Evolutionary conservation across 2,797 vertebrate genomes (phyloP).

Genomic region (Pangasius larnaudii): DNA sequence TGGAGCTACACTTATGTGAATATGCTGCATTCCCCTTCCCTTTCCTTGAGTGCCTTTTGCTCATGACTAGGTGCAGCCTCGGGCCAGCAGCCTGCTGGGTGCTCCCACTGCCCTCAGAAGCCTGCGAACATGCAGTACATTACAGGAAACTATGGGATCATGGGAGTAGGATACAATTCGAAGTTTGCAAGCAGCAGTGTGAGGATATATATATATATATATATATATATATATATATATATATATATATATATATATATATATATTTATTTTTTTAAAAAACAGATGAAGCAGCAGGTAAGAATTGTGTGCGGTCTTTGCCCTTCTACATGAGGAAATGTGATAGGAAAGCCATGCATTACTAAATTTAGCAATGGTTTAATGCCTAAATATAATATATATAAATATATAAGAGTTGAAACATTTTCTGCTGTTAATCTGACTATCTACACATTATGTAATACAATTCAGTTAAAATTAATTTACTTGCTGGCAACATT

Average conservation of each 20-base stretch:
- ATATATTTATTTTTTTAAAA: no score
- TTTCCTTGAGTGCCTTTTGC: constrained; percentile 33
- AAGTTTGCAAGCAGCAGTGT: background rate
- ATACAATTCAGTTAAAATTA: background rate
- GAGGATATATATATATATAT: no score
- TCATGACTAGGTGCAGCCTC: constrained; percentile 64
- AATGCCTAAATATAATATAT: background rate
- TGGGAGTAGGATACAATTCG: constrained; percentile 16
- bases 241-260: no score
- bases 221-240: background rate
- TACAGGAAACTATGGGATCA: constrained; percentile 22
- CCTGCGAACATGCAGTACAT: constrained; percentile 15
- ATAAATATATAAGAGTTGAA: background rate
- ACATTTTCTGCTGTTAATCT: background rate
- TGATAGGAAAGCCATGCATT: background rate
- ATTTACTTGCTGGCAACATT: background rate
- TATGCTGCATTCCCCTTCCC: constrained; percentile 59
- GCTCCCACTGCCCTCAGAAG: constrained; percentile 34
- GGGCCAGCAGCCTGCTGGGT: constrained; percentile 69
- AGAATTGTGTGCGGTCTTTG: background rate
- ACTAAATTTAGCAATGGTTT: background rate
- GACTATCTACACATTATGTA: background rate
- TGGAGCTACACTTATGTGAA: constrained; percentile 32
- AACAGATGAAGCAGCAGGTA: background rate
- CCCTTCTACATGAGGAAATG: background rate